Evolutionary conservation across 2,113 vertebrate genomes (phyloP).

Genomic region (Petroica traversi): DNA sequence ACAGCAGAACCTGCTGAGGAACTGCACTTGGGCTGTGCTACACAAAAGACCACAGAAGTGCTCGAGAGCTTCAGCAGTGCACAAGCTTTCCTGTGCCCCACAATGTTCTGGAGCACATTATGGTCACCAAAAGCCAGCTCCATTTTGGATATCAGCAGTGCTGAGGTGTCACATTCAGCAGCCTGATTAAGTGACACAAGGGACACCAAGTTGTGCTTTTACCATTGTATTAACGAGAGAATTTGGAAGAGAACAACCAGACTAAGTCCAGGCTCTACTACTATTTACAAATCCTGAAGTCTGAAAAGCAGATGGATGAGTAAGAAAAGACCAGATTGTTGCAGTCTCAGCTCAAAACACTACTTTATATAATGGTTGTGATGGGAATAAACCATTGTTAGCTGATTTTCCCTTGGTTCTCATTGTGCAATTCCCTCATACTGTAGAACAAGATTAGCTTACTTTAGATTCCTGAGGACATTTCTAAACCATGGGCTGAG

Average conservation of each 20-base stretch:
- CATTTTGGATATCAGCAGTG: neutral
- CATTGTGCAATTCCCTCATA: neutral
- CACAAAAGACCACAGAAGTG: neutral
- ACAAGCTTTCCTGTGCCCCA: neutral
- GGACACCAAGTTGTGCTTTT: neutral
- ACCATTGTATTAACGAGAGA: rapidly evolving
- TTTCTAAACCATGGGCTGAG: neutral
- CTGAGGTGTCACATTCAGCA: neutral
- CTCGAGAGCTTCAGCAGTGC: neutral
- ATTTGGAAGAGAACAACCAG: neutral
- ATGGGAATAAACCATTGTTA: neutral
- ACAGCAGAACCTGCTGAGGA: neutral
- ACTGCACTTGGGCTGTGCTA: neutral
- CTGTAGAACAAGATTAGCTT: neutral
- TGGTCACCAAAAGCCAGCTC: neutral
- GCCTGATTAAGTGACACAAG: neutral
- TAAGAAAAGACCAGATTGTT: neutral
- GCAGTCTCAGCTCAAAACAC: neutral
- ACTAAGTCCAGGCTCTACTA: neutral
- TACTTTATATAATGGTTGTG: neutral
- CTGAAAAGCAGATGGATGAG: neutral
- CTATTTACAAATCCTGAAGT: neutral
- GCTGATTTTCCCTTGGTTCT: neutral
- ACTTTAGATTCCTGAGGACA: neutral
- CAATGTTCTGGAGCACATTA: neutral